A percentile compares a stretch with the other conserved stretches of the same genome.
phyloP scores from a whole-genome alignment of 2,888 invertebrate genomes.

The Leptopilina drosophilae region DNA sequence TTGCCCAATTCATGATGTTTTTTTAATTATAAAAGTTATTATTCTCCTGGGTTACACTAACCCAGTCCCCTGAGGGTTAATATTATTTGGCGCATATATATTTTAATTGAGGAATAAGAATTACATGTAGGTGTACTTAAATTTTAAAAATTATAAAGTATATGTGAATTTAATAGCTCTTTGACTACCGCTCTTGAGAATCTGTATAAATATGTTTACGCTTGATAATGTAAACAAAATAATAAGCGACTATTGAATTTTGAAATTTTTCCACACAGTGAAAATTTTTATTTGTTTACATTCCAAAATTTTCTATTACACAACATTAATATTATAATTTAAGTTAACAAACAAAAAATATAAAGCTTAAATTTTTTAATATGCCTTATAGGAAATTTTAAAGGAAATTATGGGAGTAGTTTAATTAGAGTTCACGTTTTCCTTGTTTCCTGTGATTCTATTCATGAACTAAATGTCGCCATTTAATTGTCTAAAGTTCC shows the following conservation, averaged over 20 bases:
- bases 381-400: background rate
- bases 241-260: background rate
- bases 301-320: background rate
- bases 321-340: too few species aligned
- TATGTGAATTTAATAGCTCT: background rate
- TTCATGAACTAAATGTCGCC: background rate
- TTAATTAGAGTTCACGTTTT: slow-evolving; percentile 7
- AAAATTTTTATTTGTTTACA: background rate
- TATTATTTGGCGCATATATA: background rate
- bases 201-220: background rate
- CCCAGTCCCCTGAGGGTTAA: too few species aligned
- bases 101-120: background rate
- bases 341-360: background rate
- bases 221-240: background rate
- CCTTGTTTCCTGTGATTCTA: background rate
- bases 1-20: too few species aligned
- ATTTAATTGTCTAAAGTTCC: too few species aligned
- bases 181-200: background rate
- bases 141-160: background rate
- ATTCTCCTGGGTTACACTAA: too few species aligned
- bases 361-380: background rate
- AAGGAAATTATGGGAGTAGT: background rate
- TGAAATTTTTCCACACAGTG: background rate
- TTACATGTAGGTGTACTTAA: background rate
- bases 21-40: too few species aligned